phyloP scores from a whole-genome alignment of 2,113 vertebrate species.

The Trinectes maculatus region DNA sequence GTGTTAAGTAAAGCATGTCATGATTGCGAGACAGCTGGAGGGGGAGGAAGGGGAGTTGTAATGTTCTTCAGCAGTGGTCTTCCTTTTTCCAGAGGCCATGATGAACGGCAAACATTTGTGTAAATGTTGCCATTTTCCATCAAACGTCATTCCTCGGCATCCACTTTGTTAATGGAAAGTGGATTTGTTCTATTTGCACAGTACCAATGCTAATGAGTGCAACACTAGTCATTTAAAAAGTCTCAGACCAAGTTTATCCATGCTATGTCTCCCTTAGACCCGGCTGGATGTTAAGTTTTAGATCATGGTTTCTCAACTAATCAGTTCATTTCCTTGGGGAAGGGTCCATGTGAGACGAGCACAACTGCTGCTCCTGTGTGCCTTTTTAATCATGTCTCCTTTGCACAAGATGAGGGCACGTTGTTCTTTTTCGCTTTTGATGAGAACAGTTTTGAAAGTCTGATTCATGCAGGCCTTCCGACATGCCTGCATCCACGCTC shows the following conservation, averaged over 20 bases:
- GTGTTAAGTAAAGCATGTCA: slow-evolving; percentile 42
- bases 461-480: slow-evolving; percentile 15
- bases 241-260: slow-evolving; percentile 20
- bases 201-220: slow-evolving; percentile 34
- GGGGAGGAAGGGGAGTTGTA: slow-evolving; percentile 13
- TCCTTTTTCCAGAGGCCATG: slow-evolving; percentile 47
- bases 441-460: slow-evolving; percentile 23
- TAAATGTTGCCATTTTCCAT: slow-evolving; percentile 20
- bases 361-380: slow-evolving; percentile 23
- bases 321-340: slow-evolving; percentile 32
- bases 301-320: slow-evolving; percentile 41
- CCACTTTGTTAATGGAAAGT: slow-evolving; percentile 26
- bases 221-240: slow-evolving; percentile 15
- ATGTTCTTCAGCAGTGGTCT: slow-evolving; percentile 39
- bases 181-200: slow-evolving; percentile 54
- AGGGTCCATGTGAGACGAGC: slow-evolving; percentile 28
- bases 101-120: slow-evolving; percentile 58
- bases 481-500: slow-evolving; percentile 50
- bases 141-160: slow-evolving; percentile 24
- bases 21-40: slow-evolving; percentile 33
- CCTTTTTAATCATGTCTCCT: slow-evolving; percentile 28
- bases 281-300: slow-evolving; percentile 32
- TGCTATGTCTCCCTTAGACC: not conserved
- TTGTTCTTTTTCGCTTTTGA: slow-evolving; percentile 21
- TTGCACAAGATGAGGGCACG: slow-evolving; percentile 23